Percentiles rank a stretch among this genome's conserved stretches.
Conservation (phyloP, 2,888 invertebrate species). For the Epiblema foenella region DNA sequence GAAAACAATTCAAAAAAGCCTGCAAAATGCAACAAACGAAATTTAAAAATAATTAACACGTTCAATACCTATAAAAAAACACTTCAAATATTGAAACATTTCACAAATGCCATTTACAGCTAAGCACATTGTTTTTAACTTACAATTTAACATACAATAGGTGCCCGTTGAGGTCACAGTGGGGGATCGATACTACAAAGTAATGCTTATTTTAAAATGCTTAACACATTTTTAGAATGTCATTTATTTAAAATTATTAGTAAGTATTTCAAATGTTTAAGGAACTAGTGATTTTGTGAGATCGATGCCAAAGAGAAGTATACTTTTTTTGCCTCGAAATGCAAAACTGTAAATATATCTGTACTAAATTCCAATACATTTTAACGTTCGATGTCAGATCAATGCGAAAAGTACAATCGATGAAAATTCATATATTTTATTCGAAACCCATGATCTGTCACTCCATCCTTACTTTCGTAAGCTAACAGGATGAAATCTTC, state of each 20-base stretch:
- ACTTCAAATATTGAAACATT: constrained; percentile 34
- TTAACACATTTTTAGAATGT: constrained; percentile 32
- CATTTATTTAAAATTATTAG: constrained; percentile 23
- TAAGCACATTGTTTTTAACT: constrained; percentile 41
- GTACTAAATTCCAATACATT: not conserved
- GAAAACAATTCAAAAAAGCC: constrained; percentile 60
- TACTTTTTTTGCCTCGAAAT: too few species aligned
- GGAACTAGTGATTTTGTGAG: not conserved
- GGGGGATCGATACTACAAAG: constrained; percentile 14
- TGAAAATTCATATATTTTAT: not conserved
- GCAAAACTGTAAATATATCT: too few species aligned
- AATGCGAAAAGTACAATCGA: not conserved
- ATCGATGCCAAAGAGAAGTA: too few species aligned
- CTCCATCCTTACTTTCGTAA: not conserved
- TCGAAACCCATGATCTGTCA: not conserved
- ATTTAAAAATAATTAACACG: constrained; percentile 46
- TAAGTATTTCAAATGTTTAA: not conserved
- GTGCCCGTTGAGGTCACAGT: constrained; percentile 24
- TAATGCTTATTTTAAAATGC: constrained; percentile 32
- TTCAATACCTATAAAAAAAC: constrained; percentile 32
- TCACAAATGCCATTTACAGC: constrained; percentile 39
- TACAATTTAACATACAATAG: constrained; percentile 41
- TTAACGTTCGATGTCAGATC: not conserved
- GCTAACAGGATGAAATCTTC: not conserved
- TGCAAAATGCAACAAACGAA: constrained; percentile 55